phyloP scores from a whole-genome alignment of 2,113 vertebrate species.

The Ardeotis arabs region DNA sequence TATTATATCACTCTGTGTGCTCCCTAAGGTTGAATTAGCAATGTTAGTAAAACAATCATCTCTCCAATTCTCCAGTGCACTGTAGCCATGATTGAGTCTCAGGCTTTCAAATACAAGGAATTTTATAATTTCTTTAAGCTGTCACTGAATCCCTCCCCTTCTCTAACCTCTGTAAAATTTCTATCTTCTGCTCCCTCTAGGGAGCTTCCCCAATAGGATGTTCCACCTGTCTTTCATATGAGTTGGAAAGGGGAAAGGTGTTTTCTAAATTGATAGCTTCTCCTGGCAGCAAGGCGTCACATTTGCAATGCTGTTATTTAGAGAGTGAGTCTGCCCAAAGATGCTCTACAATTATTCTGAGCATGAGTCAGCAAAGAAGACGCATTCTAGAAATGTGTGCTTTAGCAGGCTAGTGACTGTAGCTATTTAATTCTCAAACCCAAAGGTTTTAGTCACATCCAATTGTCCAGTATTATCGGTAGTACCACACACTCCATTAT shows the following conservation, averaged over 20 bases:
- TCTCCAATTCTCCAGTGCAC: not conserved
- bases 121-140: not conserved
- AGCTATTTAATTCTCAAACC: not conserved
- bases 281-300: not conserved
- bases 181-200: not conserved
- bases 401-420: not conserved
- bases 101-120: not conserved
- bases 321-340: not conserved
- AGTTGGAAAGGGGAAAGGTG: not conserved
- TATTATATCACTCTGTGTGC: not conserved
- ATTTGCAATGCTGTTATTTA: not conserved
- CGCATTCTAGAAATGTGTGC: not conserved
- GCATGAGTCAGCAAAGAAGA: not conserved
- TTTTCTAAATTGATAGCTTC: not conserved
- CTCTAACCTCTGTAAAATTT: not conserved
- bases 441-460: not conserved
- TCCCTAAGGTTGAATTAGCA: not conserved
- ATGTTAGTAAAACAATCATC: not conserved
- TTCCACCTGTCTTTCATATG: not conserved
- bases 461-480: not conserved
- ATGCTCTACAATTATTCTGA: not conserved
- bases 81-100: not conserved
- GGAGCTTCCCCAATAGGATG: not conserved
- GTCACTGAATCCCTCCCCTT: not conserved
- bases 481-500: fast-evolving